Conservation (phyloP, 2,888 invertebrate species). For the Cheilosia impressa region DNA sequence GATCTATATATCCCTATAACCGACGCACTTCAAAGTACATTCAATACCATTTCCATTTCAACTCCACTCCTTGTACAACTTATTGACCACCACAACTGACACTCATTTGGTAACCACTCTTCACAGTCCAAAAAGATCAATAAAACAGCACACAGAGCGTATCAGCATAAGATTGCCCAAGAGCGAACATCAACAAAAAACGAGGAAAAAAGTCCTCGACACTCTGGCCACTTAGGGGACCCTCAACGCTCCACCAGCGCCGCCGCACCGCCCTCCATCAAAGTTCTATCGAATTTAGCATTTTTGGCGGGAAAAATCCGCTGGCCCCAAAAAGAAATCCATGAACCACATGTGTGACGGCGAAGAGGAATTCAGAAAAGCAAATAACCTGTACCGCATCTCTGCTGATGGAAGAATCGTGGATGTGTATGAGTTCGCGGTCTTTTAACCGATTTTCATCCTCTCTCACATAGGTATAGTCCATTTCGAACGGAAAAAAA, state of each 20-base stretch:
- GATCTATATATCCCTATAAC: no score
- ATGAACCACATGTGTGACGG: slow-evolving; percentile 45
- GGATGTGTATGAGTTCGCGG: slow-evolving; percentile 53
- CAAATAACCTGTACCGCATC: slow-evolving; percentile 59
- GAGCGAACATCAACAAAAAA: neutral
- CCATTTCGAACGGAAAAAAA: slow-evolving; percentile 2
- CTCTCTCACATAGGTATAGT: neutral
- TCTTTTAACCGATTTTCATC: slow-evolving; percentile 61
- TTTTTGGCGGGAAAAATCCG: slow-evolving; percentile 68
- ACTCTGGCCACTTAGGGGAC: slow-evolving; percentile 57
- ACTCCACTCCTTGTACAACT: no score
- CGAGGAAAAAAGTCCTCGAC: slow-evolving; percentile 28
- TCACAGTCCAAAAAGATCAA: slow-evolving; percentile 44
- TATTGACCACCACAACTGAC: slow-evolving; percentile 29
- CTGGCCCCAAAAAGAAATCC: slow-evolving; percentile 25
- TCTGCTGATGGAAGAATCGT: slow-evolving; percentile 17
- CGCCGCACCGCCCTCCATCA: neutral
- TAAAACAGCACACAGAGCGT: slow-evolving; percentile 31
- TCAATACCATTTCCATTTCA: no score
- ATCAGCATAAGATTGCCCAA: slow-evolving; percentile 42
- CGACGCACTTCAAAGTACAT: no score
- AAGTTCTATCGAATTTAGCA: slow-evolving; percentile 29
- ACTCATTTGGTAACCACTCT: slow-evolving; percentile 17
- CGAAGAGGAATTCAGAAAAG: slow-evolving; percentile 14
- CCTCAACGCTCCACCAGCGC: neutral